Conservation (phyloP, 2,797 vertebrate species). For the Carapus acus region DNA sequence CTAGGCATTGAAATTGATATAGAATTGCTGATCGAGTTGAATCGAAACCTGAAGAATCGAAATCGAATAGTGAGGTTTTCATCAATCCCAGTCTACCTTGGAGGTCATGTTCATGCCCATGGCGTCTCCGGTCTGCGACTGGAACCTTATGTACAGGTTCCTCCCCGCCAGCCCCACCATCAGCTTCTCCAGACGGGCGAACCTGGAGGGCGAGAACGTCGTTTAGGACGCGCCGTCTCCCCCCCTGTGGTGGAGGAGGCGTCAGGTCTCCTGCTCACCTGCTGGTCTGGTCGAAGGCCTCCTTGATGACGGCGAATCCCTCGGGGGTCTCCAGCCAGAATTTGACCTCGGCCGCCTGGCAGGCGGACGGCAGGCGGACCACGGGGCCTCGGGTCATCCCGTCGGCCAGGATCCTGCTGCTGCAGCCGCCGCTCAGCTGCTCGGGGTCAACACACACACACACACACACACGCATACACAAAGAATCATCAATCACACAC, state of each 20-base stretch:
- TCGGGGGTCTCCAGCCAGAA: constrained; percentile 85
- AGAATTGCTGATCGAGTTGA: too few species aligned
- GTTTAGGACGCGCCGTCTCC: background rate
- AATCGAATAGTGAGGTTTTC: too few species aligned
- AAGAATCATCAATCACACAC: too few species aligned
- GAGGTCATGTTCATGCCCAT: constrained; percentile 99
- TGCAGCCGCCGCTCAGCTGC: constrained; percentile 87
- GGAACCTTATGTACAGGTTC: constrained; percentile 92
- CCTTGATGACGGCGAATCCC: constrained; percentile 82
- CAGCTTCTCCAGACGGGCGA: constrained; percentile 88
- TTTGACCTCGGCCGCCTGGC: constrained; percentile 91
- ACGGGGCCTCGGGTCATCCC: constrained; percentile 94
- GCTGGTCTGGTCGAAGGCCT: constrained; percentile 90
- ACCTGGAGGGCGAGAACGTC: constrained; percentile 65
- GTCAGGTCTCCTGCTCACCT: constrained; percentile 79
- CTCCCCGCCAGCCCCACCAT: constrained; percentile 82
- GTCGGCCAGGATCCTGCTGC: constrained; percentile 85
- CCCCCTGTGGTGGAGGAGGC: too few species aligned
- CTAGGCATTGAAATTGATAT: too few species aligned
- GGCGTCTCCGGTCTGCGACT: constrained; percentile 91
- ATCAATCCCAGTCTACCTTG: too few species aligned
- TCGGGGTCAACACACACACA: constrained; percentile 21
- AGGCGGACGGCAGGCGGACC: constrained; percentile 86
- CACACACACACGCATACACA: constrained; percentile 7
- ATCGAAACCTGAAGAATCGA: too few species aligned